These are phyloP conservation scores for Neosilurus hyrtlii DNA, from an alignment of 2,797 vertebrate species.

Conservation along the genomic window DNA sequence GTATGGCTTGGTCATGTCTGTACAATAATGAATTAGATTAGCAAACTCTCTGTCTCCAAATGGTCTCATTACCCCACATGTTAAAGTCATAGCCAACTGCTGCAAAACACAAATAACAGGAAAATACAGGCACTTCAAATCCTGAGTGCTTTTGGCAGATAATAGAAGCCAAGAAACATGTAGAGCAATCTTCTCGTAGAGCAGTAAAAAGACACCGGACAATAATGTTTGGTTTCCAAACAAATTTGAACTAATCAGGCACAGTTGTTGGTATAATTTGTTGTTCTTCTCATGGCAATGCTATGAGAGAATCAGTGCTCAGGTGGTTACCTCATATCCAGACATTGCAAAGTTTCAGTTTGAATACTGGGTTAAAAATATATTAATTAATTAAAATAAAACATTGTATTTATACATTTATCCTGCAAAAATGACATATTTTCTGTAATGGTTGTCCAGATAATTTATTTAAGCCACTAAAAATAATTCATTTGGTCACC, in stretches of 20 bases:
- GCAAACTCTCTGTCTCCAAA: constrained; percentile 42
- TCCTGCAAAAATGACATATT: neutral
- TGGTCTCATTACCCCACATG: constrained; percentile 44
- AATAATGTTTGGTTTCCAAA: constrained; percentile 21
- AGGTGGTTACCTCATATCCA: neutral
- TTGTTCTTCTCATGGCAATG: constrained; percentile 16
- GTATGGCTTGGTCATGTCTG: constrained; percentile 37
- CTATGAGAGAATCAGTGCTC: constrained; percentile 9
- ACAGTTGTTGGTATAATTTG: constrained; percentile 14
- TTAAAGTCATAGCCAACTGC: constrained; percentile 33
- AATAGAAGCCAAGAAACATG: constrained; percentile 16
- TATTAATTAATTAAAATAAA: neutral
- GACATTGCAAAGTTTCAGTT: neutral
- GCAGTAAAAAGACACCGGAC: constrained; percentile 21
- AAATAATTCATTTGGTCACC: neutral
- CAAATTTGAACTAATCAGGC: constrained; percentile 28
- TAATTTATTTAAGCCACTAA: neutral
- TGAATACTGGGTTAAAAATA: neutral
- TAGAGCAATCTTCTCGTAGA: constrained; percentile 12
- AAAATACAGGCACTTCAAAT: constrained; percentile 26
- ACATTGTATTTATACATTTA: neutral
- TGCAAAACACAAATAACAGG: constrained; percentile 37
- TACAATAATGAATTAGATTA: constrained; percentile 51
- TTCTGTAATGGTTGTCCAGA: too few relatives aligned
- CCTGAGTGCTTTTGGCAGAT: constrained; percentile 29